phyloP scores from a whole-genome alignment of 2,113 vertebrate genomes.

The Ia io region DNA sequence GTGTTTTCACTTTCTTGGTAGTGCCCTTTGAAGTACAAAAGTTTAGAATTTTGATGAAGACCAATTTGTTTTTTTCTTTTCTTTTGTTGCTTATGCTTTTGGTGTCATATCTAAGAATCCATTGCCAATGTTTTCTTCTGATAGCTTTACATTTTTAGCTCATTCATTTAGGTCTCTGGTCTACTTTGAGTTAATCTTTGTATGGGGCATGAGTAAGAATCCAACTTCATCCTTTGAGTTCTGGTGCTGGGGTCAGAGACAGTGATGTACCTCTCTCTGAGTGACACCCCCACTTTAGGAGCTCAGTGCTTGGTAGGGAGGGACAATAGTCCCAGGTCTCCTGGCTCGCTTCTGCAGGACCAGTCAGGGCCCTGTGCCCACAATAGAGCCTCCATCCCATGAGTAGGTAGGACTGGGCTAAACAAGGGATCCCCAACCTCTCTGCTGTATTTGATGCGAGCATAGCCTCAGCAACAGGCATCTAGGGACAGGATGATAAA shows the following conservation, averaged over 20 bases:
- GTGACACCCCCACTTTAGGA: not conserved
- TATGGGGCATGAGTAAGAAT: not conserved
- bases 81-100: not conserved
- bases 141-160: slow-evolving; percentile 3
- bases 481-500: not conserved
- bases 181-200: slow-evolving; percentile 27
- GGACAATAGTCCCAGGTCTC: not conserved
- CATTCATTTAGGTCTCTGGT: not conserved
- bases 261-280: not conserved
- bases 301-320: not conserved
- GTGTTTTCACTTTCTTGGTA: not conserved
- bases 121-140: not conserved
- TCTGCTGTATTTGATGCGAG: not conserved
- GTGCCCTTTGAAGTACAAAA: not conserved
- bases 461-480: not conserved
- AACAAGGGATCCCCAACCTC: not conserved
- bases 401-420: not conserved
- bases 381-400: not conserved
- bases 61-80: not conserved
- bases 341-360: not conserved
- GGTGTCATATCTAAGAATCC: not conserved
- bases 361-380: not conserved
- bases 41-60: not conserved
- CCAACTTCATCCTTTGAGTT: not conserved
- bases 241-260: not conserved